These are phyloP conservation scores for Cerastoderma edule DNA, from an alignment of 2,888 invertebrate genomes.

Conservation along the genomic window DNA sequence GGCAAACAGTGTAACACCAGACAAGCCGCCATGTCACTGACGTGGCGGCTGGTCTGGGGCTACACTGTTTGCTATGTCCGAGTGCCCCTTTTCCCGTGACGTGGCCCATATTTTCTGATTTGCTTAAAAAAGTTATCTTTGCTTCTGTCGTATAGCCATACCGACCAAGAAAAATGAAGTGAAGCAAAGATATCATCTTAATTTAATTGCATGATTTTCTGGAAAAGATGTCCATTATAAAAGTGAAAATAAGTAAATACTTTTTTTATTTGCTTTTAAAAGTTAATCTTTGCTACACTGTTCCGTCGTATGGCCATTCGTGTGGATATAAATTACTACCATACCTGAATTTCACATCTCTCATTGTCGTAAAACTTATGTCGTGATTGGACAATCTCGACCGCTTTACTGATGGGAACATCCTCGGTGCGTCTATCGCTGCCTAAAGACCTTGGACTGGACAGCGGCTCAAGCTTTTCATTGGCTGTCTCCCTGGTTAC, in stretches of 20 bases:
- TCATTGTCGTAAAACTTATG: conserved; percentile 33
- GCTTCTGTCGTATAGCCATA: no score
- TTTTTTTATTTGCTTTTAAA: background rate
- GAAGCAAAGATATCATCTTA: no score
- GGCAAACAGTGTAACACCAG: no score
- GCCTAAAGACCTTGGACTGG: conserved; percentile 6
- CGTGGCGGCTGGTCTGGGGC: no score
- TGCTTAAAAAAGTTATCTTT: no score
- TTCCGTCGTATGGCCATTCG: background rate
- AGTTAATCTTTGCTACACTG: background rate
- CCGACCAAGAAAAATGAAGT: no score
- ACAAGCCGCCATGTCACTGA: no score
- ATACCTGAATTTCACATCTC: conserved; percentile 10
- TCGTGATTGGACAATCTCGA: conserved; percentile 48
- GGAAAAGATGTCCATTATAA: no score
- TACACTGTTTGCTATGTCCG: no score
- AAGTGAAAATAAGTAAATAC: background rate
- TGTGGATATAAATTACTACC: background rate
- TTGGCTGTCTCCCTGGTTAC: background rate
- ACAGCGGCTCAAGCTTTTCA: background rate
- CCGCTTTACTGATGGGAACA: conserved; percentile 35
- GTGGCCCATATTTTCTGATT: no score
- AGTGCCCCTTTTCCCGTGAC: no score
- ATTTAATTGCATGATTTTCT: no score
- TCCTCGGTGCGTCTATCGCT: conserved; percentile 21